phyloP scores from a whole-genome alignment of 2,888 invertebrate species.

The Drosophila koepferae region DNA sequence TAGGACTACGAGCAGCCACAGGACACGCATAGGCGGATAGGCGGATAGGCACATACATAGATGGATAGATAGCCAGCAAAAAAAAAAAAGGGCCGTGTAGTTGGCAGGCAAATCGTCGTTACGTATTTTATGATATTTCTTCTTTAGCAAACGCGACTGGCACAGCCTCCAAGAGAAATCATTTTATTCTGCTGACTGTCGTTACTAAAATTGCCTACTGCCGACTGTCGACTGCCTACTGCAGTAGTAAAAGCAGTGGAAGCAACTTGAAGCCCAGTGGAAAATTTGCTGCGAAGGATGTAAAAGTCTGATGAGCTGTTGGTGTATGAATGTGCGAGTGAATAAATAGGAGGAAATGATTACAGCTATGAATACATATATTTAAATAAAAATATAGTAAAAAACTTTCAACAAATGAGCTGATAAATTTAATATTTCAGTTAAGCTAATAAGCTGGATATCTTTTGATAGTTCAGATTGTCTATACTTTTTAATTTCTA shows the following conservation, averaged over 20 bases:
- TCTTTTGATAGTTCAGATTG: too few relatives aligned
- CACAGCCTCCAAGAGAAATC: conserved; percentile 58
- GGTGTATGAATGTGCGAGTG: too few relatives aligned
- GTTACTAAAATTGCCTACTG: conserved; percentile 77
- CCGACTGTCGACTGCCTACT: conserved; percentile 24
- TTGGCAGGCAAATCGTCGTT: conserved; percentile 74
- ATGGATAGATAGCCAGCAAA: conserved; percentile 14
- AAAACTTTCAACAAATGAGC: too few relatives aligned
- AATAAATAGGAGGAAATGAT: too few relatives aligned
- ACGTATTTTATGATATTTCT: conserved; percentile 75
- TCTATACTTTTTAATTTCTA: too few relatives aligned
- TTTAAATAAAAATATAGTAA: too few relatives aligned
- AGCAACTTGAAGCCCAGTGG: conserved; percentile 40
- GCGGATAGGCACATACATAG: conserved; percentile 9
- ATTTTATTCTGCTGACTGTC: conserved; percentile 78
- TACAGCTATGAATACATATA: too few relatives aligned
- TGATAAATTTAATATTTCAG: too few relatives aligned
- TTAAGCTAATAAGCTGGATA: too few relatives aligned
- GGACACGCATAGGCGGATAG: conserved; percentile 49
- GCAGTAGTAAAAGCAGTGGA: conserved; percentile 28
- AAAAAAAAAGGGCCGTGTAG: conserved; percentile 30
- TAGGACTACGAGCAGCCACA: conserved; percentile 39
- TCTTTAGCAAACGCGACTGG: conserved; percentile 31
- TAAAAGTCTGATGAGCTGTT: too few relatives aligned
- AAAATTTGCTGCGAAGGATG: conserved; percentile 34